Evolutionary conservation across 2,888 invertebrate species (phyloP), one percentile per base, ranked within the genome.

Genomic region (Leptinotarsa tumamoca): DNA sequence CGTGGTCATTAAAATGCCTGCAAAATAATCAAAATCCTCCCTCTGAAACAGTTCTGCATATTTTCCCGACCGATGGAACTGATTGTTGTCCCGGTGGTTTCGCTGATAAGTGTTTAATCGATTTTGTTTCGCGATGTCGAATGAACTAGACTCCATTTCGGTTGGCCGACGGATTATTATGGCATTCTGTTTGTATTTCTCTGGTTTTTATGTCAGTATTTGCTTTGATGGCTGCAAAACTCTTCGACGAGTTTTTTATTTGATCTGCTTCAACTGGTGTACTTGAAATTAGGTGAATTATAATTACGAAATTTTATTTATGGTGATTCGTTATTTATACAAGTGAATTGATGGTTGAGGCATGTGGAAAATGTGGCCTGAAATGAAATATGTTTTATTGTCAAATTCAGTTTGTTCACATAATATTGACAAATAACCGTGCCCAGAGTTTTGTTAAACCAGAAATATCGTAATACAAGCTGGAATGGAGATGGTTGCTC

Each of bases 61-160:
- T 63, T 63, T 43, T n/a, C 43, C 27, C 33, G 43, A 33, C 61
- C 51, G 54, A 72, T 49, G 21, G 68, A 68, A 73, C 73, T 75
- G 63, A 73, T 69, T 52, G 52, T 49, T 51, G 73, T 56, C 74
- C 69, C 52, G 58, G 70, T 58, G 75, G 58, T 73, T 77, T 70
- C 69, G 50, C 74, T 63, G 75, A 68, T 72, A 82, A 83, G 82
- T 83, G 82, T 83, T 82, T 83, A 83, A 84, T 83, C 84, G 83
- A 84, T 84, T 84, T 82, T 83, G 82, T 84, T 84, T 83, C 82
- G 80, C 83, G 82, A 82, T 83, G 82, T 82, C 83, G 82, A 82
- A 82, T 82, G 82, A 80, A 82, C 83, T 81, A 82, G 72, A 71
- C 80, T 78, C 80, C 78, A 80, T 80, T 80, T 82, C 78, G 80